A percentile compares a stretch with the other conserved stretches of the same genome.
These are phyloP conservation scores for Xenopus laevis DNA, from an alignment of 2,113 vertebrate species.

Conservation along the genomic window DNA sequence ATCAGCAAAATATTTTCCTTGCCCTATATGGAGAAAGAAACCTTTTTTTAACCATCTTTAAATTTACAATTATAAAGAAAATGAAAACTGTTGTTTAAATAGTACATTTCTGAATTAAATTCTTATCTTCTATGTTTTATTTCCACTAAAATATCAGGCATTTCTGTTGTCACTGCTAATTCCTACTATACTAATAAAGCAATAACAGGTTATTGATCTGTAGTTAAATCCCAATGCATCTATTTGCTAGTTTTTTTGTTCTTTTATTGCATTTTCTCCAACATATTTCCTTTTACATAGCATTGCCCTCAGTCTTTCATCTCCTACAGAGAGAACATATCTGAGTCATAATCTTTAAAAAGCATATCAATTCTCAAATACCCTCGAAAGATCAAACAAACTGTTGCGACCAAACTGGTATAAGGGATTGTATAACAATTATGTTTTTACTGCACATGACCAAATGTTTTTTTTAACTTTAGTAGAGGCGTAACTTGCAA, in stretches of 20 bases:
- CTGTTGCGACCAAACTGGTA: constrained; percentile 41
- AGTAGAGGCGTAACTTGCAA: no score
- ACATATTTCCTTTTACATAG: constrained; percentile 61
- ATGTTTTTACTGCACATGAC: constrained; percentile 14
- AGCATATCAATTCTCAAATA: constrained; percentile 48
- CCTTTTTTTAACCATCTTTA: no score
- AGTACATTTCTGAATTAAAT: no score
- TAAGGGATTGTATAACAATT: constrained; percentile 48
- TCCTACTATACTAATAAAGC: constrained; percentile 71
- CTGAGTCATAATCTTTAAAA: constrained; percentile 58
- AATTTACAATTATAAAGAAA: no score
- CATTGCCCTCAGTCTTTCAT: constrained; percentile 68
- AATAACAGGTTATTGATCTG: constrained; percentile 76
- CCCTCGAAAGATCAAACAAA: constrained; percentile 52
- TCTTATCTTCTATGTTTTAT: no score
- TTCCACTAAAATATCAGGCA: no score
- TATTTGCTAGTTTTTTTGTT: constrained; percentile 57
- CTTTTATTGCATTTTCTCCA: constrained; percentile 63
- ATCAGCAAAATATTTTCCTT: no score
- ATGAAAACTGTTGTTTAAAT: no score
- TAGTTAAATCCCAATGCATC: constrained; percentile 62
- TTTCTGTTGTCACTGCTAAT: constrained; percentile 65
- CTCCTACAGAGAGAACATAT: constrained; percentile 58
- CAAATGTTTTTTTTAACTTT: no score
- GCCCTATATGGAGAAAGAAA: no score